Percentiles rank a stretch among this genome's conserved stretches.
These are phyloP conservation scores for Petaurus breviceps DNA, from an alignment of 2,113 vertebrate species.

Conservation along the genomic window DNA sequence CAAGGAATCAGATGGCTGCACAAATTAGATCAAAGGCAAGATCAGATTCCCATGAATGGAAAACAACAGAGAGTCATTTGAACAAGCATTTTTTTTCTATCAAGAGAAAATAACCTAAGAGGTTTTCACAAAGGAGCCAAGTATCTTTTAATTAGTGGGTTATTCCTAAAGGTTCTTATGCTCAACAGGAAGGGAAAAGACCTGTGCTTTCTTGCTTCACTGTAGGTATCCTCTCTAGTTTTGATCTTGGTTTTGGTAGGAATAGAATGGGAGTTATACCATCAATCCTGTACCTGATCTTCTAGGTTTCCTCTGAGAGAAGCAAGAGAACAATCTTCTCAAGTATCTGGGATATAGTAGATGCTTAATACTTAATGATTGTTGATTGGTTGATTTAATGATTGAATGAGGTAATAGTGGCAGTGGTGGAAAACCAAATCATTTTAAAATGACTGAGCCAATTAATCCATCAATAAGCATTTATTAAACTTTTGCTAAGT, in stretches of 20 bases:
- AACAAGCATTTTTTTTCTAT: neutral
- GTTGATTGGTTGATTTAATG: neutral
- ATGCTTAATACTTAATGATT: neutral
- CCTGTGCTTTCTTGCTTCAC: slow-evolving; percentile 4
- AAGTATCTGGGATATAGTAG: neutral
- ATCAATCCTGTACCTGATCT: neutral
- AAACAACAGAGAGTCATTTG: neutral
- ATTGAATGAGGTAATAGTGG: neutral
- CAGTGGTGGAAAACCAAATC: neutral
- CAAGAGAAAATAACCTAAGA: neutral
- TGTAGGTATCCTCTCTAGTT: neutral
- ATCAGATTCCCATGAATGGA: neutral
- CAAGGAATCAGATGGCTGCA: neutral
- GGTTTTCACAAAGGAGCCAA: neutral
- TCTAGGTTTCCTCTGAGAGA: neutral
- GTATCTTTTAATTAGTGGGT: slow-evolving; percentile 1
- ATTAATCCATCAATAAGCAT: neutral
- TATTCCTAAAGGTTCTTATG: slow-evolving; percentile 3
- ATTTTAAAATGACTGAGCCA: neutral
- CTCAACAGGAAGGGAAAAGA: neutral
- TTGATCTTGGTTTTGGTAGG: neutral
- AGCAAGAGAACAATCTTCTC: neutral
- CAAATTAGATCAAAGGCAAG: slow-evolving; percentile 18
- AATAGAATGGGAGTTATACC: neutral
- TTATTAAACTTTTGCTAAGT: neutral